Evolutionary conservation across 2,797 vertebrate genomes (phyloP).

Genomic region (Labroides dimidiatus): DNA sequence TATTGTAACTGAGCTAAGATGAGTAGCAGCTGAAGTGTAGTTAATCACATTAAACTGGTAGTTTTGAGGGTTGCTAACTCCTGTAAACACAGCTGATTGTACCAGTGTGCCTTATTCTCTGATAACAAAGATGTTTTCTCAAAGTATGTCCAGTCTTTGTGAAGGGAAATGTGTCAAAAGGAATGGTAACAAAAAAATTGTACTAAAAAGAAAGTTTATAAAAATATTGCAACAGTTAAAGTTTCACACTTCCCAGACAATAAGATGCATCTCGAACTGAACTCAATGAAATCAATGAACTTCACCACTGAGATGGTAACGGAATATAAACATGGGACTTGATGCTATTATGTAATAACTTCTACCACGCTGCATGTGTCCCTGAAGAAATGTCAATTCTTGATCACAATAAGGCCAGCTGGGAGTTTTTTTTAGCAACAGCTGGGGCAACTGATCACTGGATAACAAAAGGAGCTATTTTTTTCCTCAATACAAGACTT

Average conservation of each 20-base stretch:
- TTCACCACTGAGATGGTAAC: slow-evolving; percentile 30
- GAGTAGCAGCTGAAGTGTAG: no score
- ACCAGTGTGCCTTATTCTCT: no score
- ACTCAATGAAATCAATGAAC: no score
- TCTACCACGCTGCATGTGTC: neutral
- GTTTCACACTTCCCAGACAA: neutral
- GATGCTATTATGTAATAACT: slow-evolving; percentile 39
- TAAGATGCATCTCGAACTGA: neutral
- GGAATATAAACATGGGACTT: slow-evolving; percentile 1
- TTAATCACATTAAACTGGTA: no score
- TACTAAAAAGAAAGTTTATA: no score
- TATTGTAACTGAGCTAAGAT: slow-evolving; percentile 3
- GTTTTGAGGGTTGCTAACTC: no score
- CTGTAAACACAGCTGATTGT: no score
- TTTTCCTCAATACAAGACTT: no score
- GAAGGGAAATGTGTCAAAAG: no score
- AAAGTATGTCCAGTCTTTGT: no score
- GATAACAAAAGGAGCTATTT: neutral
- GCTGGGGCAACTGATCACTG: neutral
- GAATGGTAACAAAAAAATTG: no score
- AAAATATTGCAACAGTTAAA: neutral
- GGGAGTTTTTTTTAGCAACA: slow-evolving; percentile 9
- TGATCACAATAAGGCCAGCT: slow-evolving; percentile 34
- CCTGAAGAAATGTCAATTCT: slow-evolving; percentile 52
- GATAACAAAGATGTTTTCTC: no score